These are phyloP conservation scores for Drosophila pectinifera DNA, from an alignment of 1,140 invertebrate genomes.

Conservation along the genomic window DNA sequence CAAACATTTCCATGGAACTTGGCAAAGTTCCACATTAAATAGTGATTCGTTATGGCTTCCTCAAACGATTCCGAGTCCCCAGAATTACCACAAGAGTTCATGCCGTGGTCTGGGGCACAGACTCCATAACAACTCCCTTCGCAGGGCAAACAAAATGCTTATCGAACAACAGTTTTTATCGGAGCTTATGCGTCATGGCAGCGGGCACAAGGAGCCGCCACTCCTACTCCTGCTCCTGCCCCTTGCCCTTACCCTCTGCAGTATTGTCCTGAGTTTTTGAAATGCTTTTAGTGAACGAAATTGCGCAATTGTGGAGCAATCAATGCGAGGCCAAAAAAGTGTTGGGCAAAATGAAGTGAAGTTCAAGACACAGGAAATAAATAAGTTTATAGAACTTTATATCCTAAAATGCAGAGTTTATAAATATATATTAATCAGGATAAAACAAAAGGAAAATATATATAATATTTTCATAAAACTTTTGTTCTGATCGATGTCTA, in stretches of 20 bases:
- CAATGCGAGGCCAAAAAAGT: slow-evolving; percentile 78
- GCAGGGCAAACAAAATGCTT: slow-evolving; percentile 69
- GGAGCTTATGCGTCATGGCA: slow-evolving; percentile 76
- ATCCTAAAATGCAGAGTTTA: too few species aligned
- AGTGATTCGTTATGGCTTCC: slow-evolving; percentile 34
- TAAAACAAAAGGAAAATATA: too few species aligned
- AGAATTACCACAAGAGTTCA: slow-evolving; percentile 32
- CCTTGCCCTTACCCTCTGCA: slow-evolving; percentile 2
- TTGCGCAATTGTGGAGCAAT: slow-evolving; percentile 80
- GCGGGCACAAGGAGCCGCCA: slow-evolving; percentile 48
- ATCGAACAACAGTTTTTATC: slow-evolving; percentile 78
- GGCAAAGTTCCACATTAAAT: slow-evolving; percentile 26
- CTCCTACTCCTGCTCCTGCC: slow-evolving; percentile 22
- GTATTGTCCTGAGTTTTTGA: slow-evolving; percentile 43
- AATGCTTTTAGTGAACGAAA: slow-evolving; percentile 71
- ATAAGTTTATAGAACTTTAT: too few species aligned
- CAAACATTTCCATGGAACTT: slow-evolving; percentile 15
- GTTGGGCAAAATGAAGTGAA: slow-evolving; percentile 44
- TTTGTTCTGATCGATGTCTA: too few species aligned
- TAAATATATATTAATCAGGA: too few species aligned
- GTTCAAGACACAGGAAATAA: slow-evolving; percentile 1
- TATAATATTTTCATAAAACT: too few species aligned
- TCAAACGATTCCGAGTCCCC: neutral
- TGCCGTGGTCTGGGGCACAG: slow-evolving; percentile 34
- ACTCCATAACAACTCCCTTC: slow-evolving; percentile 52